Evolutionary conservation across 2,888 invertebrate species (phyloP).

Genomic region (Agrochola circellaris): DNA sequence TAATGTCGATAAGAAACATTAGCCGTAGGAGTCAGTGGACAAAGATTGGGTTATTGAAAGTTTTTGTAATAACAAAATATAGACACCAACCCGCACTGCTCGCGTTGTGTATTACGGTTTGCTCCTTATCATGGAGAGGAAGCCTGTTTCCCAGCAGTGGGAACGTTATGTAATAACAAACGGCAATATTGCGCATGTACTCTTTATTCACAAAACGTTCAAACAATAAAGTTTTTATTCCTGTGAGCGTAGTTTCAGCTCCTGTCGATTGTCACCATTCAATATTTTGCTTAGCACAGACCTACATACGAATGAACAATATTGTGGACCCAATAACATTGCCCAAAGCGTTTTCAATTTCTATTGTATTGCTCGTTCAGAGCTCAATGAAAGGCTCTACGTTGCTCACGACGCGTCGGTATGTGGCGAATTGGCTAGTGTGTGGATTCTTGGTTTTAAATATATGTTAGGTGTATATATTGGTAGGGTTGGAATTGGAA

Average conservation of each 20-base stretch:
- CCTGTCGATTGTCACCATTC: slow-evolving; percentile 11
- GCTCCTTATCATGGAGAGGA: no score
- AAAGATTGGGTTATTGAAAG: not conserved
- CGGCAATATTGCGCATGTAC: not conserved
- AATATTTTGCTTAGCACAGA: slow-evolving; percentile 25
- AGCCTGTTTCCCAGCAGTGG: not conserved
- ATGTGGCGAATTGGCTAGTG: slow-evolving; percentile 19
- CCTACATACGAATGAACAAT: not conserved
- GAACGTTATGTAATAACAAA: not conserved
- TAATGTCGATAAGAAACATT: not conserved
- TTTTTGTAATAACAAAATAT: not conserved
- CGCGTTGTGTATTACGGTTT: not conserved
- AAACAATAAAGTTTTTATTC: slow-evolving; percentile 16
- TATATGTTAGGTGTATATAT: not conserved
- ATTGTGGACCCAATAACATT: slow-evolving; percentile 20
- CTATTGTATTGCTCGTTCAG: slow-evolving; percentile 20
- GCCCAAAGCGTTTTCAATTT: slow-evolving; percentile 28
- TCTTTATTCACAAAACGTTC: slow-evolving; percentile 19
- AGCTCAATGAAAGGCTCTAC: not conserved
- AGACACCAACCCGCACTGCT: not conserved
- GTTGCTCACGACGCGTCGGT: not conserved
- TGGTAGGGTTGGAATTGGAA: no score
- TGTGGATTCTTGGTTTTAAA: slow-evolving; percentile 9
- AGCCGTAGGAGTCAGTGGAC: not conserved
- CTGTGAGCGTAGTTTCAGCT: slow-evolving; percentile 6